A percentile compares a stretch with the other conserved stretches of the same genome.
phyloP scores from a whole-genome alignment of 2,113 vertebrate species.

The Galeopterus variegatus region DNA sequence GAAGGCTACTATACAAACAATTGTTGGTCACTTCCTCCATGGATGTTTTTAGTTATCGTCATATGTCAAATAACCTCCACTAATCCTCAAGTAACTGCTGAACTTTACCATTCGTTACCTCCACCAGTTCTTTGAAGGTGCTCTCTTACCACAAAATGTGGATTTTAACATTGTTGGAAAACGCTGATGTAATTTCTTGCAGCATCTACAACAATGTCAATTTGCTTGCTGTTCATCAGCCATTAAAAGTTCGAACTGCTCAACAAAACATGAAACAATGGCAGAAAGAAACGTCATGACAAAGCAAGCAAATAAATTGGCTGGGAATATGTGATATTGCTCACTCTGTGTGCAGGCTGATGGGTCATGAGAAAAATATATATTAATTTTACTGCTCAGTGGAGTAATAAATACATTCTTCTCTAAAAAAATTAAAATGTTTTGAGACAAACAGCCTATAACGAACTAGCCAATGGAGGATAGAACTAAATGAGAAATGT shows the following conservation, averaged over 20 bases:
- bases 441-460: slow-evolving; percentile 23
- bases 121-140: neutral
- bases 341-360: slow-evolving; percentile 49
- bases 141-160: neutral
- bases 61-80: neutral
- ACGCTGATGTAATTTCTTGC: neutral
- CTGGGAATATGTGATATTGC: neutral
- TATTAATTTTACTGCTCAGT: slow-evolving; percentile 76
- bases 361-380: slow-evolving; percentile 45
- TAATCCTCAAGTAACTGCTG: neutral
- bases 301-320: slow-evolving; percentile 51
- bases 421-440: neutral
- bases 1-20: neutral
- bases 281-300: slow-evolving; percentile 35
- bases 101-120: neutral
- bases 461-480: neutral
- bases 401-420: slow-evolving; percentile 59
- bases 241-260: neutral
- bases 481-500: neutral
- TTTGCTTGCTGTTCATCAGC: neutral
- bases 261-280: slow-evolving; percentile 32
- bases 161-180: neutral
- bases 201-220: neutral
- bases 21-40: neutral
- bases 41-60: neutral